Evolutionary conservation across 2,888 invertebrate genomes (phyloP), one percentile per base, ranked within the genome.

Genomic region (Gortyna flavago): DNA sequence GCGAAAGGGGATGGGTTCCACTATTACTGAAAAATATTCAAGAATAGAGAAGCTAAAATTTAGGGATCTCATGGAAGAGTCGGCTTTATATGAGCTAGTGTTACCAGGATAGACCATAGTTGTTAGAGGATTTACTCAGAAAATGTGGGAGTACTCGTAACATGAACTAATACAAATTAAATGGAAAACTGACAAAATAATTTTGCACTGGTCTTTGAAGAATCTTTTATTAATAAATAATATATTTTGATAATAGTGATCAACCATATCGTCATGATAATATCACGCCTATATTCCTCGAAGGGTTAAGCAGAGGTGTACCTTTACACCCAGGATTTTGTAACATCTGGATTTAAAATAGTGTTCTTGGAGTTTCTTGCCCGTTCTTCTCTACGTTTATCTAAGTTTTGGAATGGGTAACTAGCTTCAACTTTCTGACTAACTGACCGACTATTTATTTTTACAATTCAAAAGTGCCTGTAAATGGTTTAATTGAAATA

Each of bases 1-100:
- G 61, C 48, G 44, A 72, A 83, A 83, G 59, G 72, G 72, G 51
- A 68, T 54, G 41, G 41, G 25, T 71, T 21, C 41, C 16, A 57
- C 66, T 73, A 38, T 61, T 66, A 61, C 65, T 48, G 59, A 64
- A 57, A 79, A 72, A 73, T 65, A 41, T 69, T 29, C 25, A 62
- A 32, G 44, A 59, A 35, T 75, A 66, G 57, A 32, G 54, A 67
- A 70, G 48, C 35, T 66, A 66, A 57, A 59, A 62, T 69, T 35
- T 62, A 0, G 21, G 11, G 13, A 4, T 57, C 61, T 57, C 25
- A 5, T 3, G 5, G 13, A n/a, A 41, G 0, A 68, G 1, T 25
- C 44, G 6, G n/a, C 16, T 64, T 64, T 18, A 38, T 6, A 54
- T 32, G 6, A 48, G 25, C 2, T 69, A 29, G n/a, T 64, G 32